phyloP scores from a whole-genome alignment of 2,888 invertebrate genomes.

The Erebia aethiops region DNA sequence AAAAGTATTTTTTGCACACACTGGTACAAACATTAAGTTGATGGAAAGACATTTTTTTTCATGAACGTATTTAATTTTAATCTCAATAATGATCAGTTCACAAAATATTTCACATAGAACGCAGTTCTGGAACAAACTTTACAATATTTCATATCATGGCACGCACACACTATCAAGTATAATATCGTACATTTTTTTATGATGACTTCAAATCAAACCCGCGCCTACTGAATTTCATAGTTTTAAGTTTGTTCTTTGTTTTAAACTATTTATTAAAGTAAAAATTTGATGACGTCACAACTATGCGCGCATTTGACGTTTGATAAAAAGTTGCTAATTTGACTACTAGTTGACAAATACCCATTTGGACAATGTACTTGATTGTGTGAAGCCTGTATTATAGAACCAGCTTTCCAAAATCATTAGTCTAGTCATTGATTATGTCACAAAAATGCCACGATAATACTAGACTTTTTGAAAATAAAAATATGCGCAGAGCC shows the following conservation, averaged over 20 bases:
- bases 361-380: not conserved
- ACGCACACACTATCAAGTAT: not conserved
- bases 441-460: not conserved
- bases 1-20: slow-evolving; percentile 22
- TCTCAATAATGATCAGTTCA: slow-evolving; percentile 8
- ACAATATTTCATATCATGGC: not conserved
- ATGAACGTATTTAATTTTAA: slow-evolving; percentile 9
- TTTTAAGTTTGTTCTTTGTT: no score
- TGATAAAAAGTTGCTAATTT: no score
- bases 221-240: no score
- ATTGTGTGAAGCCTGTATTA: not conserved
- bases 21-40: slow-evolving; percentile 36
- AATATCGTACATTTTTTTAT: not conserved
- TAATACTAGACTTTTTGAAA: not conserved
- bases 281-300: no score
- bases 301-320: no score
- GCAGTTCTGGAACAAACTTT: not conserved
- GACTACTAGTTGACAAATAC: no score
- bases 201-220: no score
- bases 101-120: slow-evolving; percentile 15
- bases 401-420: not conserved
- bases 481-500: no score
- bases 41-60: slow-evolving; percentile 23
- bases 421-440: slow-evolving; percentile 1
- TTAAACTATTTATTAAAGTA: no score